Conservation (phyloP, 2,888 invertebrate genomes). For the Tenthredo mesomela region DNA sequence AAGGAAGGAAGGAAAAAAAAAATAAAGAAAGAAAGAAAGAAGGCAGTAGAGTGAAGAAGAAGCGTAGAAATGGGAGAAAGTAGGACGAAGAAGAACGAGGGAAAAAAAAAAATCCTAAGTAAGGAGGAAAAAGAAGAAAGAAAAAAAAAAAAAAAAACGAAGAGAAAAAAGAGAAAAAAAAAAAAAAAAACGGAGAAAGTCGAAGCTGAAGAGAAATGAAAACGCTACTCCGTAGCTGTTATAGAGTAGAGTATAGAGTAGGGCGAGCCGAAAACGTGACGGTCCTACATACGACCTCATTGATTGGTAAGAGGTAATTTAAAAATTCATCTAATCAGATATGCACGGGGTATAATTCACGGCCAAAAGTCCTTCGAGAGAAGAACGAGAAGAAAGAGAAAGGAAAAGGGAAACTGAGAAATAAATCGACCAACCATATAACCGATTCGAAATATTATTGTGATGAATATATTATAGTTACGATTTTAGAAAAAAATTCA, state of each 20-base stretch:
- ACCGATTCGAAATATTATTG: too few species aligned
- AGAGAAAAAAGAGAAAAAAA: background rate
- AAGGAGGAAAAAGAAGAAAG: background rate
- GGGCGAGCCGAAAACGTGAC: slow-evolving; percentile 37
- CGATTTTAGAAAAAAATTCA: too few species aligned
- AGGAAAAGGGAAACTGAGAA: background rate
- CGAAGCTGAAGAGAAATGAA: background rate
- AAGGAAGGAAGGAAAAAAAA: slow-evolving; percentile 2
- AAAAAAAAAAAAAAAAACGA: background rate
- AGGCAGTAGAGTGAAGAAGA: background rate
- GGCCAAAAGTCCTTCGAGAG: slow-evolving; percentile 5
- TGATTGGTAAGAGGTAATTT: slow-evolving; percentile 44
- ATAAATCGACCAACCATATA: background rate
- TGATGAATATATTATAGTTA: too few species aligned
- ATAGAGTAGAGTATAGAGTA: background rate
- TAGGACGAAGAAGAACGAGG: background rate
- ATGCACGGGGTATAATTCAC: slow-evolving; percentile 42
- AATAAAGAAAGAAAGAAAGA: slow-evolving; percentile 6
- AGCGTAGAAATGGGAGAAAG: background rate
- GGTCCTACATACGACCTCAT: slow-evolving; percentile 50
- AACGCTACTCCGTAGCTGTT: background rate
- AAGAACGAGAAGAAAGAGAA: too few species aligned
- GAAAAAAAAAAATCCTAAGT: background rate
- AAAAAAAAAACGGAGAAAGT: background rate
- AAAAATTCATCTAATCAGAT: slow-evolving; percentile 52